These are phyloP conservation scores for Buteo buteo DNA, from an alignment of 2,113 vertebrate species.

Conservation along the genomic window DNA sequence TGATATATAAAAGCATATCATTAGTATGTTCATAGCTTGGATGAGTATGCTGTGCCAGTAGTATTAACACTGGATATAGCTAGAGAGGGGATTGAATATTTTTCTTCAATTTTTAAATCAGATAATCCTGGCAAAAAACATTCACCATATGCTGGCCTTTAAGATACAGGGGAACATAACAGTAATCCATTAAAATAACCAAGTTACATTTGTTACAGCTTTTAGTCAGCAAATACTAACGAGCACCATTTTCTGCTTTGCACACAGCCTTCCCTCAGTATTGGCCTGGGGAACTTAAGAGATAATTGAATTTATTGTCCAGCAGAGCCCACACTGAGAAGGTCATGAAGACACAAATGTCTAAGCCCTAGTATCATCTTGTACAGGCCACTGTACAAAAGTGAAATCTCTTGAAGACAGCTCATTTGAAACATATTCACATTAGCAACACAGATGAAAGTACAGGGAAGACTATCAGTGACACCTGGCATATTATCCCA, in stretches of 20 bases:
- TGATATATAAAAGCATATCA: neutral
- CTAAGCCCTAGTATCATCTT: neutral
- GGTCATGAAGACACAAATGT: neutral
- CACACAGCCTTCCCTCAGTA: neutral
- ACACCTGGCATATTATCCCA: neutral
- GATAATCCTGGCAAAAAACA: neutral
- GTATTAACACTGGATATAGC: neutral
- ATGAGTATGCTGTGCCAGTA: neutral
- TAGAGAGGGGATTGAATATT: neutral
- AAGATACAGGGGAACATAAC: neutral
- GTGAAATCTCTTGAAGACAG: neutral
- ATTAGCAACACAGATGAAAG: neutral
- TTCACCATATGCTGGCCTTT: neutral
- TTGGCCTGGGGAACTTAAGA: neutral
- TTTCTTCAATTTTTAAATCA: neutral
- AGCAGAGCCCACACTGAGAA: neutral
- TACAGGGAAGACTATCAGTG: neutral
- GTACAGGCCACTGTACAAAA: neutral
- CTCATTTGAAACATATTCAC: neutral
- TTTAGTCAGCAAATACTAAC: neutral
- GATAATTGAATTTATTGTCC: neutral
- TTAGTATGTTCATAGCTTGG: neutral
- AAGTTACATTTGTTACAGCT: rapidly evolving
- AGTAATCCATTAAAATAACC: neutral
- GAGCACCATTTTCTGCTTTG: neutral